Conservation (phyloP, 2,888 invertebrate species). For the Caenorhabditis sinica region DNA sequence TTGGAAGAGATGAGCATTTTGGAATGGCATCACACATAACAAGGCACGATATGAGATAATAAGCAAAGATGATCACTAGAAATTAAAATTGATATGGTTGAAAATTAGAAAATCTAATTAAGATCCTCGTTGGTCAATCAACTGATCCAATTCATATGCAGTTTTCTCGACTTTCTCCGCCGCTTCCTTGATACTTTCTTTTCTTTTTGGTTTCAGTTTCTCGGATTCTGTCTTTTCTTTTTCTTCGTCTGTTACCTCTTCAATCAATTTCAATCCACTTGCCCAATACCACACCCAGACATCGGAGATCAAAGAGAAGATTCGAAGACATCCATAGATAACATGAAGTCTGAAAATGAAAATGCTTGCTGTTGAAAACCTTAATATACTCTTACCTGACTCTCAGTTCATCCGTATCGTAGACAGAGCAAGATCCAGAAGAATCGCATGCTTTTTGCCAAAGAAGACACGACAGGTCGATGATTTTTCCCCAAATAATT, state of each 20-base stretch:
- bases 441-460: conserved; percentile 84
- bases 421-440: conserved; percentile 84
- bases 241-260: conserved; percentile 68
- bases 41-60: conserved; percentile 32
- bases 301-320: conserved; percentile 81
- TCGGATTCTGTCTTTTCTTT: conserved; percentile 44
- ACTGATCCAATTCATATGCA: conserved; percentile 58
- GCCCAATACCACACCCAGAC: conserved; percentile 82
- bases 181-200: conserved; percentile 50
- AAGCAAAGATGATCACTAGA: not conserved
- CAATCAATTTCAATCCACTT: conserved; percentile 80
- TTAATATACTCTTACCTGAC: conserved; percentile 70
- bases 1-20: conserved; percentile 45
- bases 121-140: conserved; percentile 63
- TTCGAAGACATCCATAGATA: conserved; percentile 80
- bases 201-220: conserved; percentile 15
- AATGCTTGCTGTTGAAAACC: too few relatives aligned
- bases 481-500: conserved; percentile 84
- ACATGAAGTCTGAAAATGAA: conserved; percentile 73
- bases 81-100: conserved; percentile 19
- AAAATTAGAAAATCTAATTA: conserved; percentile 35
- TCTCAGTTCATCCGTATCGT: conserved; percentile 83
- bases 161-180: conserved; percentile 62
- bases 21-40: conserved; percentile 60
- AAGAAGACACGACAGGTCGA: conserved; percentile 84